phyloP scores from a whole-genome alignment of 2,888 invertebrate genomes.

The Matsumyia berberina region DNA sequence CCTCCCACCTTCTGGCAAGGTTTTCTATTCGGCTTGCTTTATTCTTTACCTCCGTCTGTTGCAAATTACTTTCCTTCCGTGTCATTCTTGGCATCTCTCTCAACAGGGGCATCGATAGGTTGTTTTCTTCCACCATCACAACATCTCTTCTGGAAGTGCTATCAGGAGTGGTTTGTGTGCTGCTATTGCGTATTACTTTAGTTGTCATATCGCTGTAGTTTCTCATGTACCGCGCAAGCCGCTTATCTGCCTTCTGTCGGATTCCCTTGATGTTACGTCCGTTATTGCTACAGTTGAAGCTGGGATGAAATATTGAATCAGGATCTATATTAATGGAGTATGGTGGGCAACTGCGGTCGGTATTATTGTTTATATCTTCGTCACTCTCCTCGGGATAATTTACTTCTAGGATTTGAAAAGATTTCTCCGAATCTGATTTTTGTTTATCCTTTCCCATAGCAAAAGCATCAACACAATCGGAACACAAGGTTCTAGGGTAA shows the following conservation, averaged over 20 bases:
- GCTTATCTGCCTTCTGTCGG: slow-evolving; percentile 80
- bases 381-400: slow-evolving; percentile 73
- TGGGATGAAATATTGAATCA: slow-evolving; percentile 81
- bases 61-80: slow-evolving; percentile 77
- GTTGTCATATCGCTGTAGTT: slow-evolving; percentile 82
- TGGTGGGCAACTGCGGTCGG: slow-evolving; percentile 59
- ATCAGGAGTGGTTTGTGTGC: slow-evolving; percentile 82
- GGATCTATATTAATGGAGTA: slow-evolving; percentile 81
- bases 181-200: slow-evolving; percentile 80
- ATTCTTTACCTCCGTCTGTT: slow-evolving; percentile 55
- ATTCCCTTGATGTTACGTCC: slow-evolving; percentile 79
- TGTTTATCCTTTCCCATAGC: slow-evolving; percentile 80
- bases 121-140: slow-evolving; percentile 82
- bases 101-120: slow-evolving; percentile 87
- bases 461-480: slow-evolving; percentile 81
- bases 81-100: slow-evolving; percentile 85
- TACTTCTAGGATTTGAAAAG: slow-evolving; percentile 77
- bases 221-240: slow-evolving; percentile 81
- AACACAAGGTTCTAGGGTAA: slow-evolving; percentile 81
- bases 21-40: slow-evolving; percentile 79
- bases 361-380: slow-evolving; percentile 76
- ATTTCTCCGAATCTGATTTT: slow-evolving; percentile 77
- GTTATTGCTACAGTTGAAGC: slow-evolving; percentile 77
- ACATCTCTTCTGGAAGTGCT: slow-evolving; percentile 80
- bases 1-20: slow-evolving; percentile 86